Base-by-base conservation (phyloP, 2,797 vertebrate species). In the Notamacropus eugenii region DNA sequence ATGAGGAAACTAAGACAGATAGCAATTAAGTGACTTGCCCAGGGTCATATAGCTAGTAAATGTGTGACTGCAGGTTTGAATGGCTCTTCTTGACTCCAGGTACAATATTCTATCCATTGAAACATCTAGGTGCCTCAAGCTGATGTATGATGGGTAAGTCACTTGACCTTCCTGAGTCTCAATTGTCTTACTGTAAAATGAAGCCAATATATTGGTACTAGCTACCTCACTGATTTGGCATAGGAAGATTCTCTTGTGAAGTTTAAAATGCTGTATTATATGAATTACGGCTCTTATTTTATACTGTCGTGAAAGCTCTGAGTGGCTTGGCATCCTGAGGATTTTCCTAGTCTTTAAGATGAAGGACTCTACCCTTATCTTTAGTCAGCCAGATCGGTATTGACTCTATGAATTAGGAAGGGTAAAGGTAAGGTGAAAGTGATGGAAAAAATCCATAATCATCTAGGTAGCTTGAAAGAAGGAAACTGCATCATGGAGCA, bases 321-420 rank as follows among this genome's bases (percentile, higher is more conserved):
- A 40, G 46, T 34, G 46, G 46, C 59, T 31, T 92, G 59, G 92
- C 94, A 91, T 12, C 82, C 90, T 92, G 62, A 31, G 54, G 92
- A 31, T 94, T 91, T 95, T 94, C 54, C 90, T 91, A 55, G 55
- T 95, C n/a, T 92, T 90, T 40, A 31, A 91, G 93, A 57, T 24
- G 28, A 90, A 59, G 16, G 0, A 52, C 1, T 34, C 52, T 59
- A 31, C 54, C 13, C 11, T 40, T n/a, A n/a, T 74, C 62, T 40
- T 40, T 10, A 31, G 29, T 59, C 58, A 58, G 9, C 27, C 57
- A 59, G 34, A 87, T 3, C 92, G 31, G 5, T 57, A 55, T 22
- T 92, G 1, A 3, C 11, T 2, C 55, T 56, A 0, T 82, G 67
- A 91, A 87, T 13, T 90, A 31, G 5, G 3, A 27, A 55, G 82